phyloP scores from a whole-genome alignment of 2,113 vertebrate genomes.

The Mixornis gularis region DNA sequence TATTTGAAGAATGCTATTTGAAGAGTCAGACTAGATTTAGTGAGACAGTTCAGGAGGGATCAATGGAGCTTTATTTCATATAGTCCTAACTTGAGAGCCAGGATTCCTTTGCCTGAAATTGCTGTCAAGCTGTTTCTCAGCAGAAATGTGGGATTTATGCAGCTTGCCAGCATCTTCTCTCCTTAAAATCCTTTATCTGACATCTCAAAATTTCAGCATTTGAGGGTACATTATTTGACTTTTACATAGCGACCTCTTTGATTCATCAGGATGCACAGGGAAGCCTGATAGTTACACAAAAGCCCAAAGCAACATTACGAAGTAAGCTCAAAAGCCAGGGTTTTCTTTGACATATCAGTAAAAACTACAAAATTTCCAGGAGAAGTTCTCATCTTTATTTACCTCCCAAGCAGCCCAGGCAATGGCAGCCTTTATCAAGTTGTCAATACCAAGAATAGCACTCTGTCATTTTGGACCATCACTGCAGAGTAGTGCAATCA shows the following conservation, averaged over 20 bases:
- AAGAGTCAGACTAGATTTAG: conserved; percentile 24
- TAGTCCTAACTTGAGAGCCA: not conserved
- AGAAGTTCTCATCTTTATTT: not conserved
- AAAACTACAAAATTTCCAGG: not conserved
- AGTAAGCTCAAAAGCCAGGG: not conserved
- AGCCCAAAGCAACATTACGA: not conserved
- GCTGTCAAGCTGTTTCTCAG: not conserved
- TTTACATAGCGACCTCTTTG: not conserved
- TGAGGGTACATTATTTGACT: not conserved
- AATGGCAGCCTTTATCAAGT: not conserved
- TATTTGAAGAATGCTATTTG: conserved; percentile 18
- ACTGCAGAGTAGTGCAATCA: not conserved
- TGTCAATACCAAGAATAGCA: not conserved
- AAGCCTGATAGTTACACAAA: not conserved
- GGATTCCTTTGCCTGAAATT: conserved; percentile 8
- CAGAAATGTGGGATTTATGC: not conserved
- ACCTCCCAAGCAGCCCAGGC: not conserved
- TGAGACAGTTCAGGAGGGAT: not conserved
- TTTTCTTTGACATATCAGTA: not conserved
- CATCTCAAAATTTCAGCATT: not conserved
- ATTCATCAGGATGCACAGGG: not conserved
- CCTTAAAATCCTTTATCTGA: not conserved
- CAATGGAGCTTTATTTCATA: conserved; percentile 23
- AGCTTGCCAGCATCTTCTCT: not conserved
- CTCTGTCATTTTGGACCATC: not conserved